Evolutionary conservation across 2,113 vertebrate species (phyloP).

Genomic region (Melanerpes formicivorus): DNA sequence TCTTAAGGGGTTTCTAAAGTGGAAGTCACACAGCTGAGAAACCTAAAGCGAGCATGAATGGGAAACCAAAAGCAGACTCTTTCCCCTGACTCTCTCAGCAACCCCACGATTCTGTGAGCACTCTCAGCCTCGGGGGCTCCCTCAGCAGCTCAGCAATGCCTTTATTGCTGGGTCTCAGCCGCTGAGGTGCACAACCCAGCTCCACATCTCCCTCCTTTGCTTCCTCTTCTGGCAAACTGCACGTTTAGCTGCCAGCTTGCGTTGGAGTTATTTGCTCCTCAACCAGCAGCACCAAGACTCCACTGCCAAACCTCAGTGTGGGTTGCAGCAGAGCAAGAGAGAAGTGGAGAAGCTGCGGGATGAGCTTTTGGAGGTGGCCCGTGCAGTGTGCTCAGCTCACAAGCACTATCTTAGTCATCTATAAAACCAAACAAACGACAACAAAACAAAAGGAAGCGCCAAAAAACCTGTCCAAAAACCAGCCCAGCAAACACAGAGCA

Average conservation of each 20-base stretch:
- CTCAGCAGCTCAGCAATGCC: not conserved
- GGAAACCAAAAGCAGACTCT: not conserved
- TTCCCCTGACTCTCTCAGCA: not conserved
- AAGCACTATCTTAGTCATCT: not conserved
- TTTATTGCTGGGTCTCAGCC: not conserved
- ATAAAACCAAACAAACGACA: not conserved
- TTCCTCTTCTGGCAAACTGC: not conserved
- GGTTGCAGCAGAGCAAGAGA: not conserved
- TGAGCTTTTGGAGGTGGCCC: not conserved
- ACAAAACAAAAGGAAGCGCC: too few relatives aligned
- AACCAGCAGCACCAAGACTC: not conserved
- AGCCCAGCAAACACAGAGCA: not conserved
- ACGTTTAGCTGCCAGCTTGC: not conserved
- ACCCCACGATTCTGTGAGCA: not conserved
- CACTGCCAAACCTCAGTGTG: not conserved
- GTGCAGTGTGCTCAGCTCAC: not conserved
- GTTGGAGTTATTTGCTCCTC: not conserved
- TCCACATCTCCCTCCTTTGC: not conserved
- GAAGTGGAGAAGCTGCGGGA: not conserved
- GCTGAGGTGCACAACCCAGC: not conserved
- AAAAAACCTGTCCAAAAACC: not conserved
- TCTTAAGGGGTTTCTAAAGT: not conserved
- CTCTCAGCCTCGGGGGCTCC: fast-evolving
- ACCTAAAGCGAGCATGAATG: not conserved
- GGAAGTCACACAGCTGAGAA: not conserved